These are phyloP conservation scores for Tetraneura akinire DNA, from an alignment of 1,140 invertebrate species.

Conservation along the genomic window DNA sequence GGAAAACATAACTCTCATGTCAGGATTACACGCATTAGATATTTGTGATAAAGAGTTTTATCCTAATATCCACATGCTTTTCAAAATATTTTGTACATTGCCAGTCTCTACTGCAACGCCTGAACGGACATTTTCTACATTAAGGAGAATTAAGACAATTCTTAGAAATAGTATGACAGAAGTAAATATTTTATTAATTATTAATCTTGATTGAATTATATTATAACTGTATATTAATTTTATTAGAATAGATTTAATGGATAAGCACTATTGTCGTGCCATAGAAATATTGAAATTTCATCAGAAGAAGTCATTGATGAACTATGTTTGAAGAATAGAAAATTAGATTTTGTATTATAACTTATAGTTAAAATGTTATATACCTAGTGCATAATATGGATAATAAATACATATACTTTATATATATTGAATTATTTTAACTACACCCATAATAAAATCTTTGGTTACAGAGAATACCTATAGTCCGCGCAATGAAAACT, in stretches of 20 bases:
- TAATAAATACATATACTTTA: too few species aligned
- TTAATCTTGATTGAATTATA: not conserved
- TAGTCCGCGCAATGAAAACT: too few species aligned
- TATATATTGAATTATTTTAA: too few species aligned
- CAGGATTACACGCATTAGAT: not conserved
- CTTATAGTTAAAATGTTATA: too few species aligned
- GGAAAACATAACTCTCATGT: not conserved
- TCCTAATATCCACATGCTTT: not conserved
- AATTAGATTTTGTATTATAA: not conserved
- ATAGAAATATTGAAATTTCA: not conserved
- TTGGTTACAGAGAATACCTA: too few species aligned
- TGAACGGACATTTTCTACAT: not conserved
- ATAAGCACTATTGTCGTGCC: not conserved
- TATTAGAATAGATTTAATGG: slow-evolving; percentile 2
- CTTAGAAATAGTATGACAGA: slow-evolving; percentile 7
- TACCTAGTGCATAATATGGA: too few species aligned
- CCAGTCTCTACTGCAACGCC: too few species aligned
- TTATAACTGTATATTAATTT: not conserved
- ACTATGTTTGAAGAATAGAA: not conserved
- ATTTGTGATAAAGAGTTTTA: slow-evolving; percentile 16
- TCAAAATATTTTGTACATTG: too few species aligned
- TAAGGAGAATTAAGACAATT: not conserved
- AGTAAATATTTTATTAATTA: slow-evolving; percentile 8
- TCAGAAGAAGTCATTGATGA: slow-evolving; percentile 4
- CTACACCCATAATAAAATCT: too few species aligned